A percentile compares a stretch with the other conserved stretches of the same genome.
Evolutionary conservation across 2,888 invertebrate species (phyloP).

Genomic region (Drosophila helvetica): DNA sequence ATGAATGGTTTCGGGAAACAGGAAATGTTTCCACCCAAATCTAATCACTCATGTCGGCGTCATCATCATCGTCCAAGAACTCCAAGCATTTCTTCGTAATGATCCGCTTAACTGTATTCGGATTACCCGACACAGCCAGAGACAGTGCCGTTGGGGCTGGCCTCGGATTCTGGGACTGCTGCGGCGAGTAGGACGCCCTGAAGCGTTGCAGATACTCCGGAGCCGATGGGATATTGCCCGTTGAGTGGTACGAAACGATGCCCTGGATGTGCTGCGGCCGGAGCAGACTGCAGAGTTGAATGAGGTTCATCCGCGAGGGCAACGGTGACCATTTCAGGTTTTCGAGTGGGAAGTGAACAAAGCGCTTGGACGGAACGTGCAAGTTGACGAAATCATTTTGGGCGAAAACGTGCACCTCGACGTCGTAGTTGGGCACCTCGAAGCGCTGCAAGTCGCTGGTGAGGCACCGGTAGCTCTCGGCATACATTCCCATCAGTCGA

Average conservation of each 20-base stretch:
- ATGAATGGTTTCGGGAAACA: no score
- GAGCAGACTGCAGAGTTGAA: conserved; percentile 59
- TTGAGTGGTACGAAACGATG: no score
- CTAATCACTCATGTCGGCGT: neutral
- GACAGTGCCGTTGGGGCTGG: no score
- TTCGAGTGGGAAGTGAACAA: no score
- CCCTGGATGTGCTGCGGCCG: no score
- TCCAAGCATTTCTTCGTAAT: neutral
- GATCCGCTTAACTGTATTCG: neutral
- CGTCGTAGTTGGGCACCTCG: conserved; percentile 1
- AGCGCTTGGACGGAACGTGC: no score
- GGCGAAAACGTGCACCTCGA: conserved; percentile 11
- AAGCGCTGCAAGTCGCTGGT: no score
- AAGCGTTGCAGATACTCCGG: conserved; percentile 53
- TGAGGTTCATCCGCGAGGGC: conserved; percentile 58
- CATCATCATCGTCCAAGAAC: conserved; percentile 24
- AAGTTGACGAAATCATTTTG: neutral
- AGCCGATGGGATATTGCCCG: no score
- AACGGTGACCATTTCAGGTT: conserved; percentile 55
- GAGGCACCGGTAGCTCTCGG: no score
- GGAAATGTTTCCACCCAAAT: neutral
- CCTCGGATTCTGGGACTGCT: neutral
- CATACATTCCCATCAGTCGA: no score
- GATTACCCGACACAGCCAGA: fast-evolving
- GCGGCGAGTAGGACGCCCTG: conserved; percentile 27